Percentiles rank a stretch among this genome's conserved stretches.
Evolutionary conservation across 2,888 invertebrate genomes (phyloP).

Genomic region (Loripinus fragilis): DNA sequence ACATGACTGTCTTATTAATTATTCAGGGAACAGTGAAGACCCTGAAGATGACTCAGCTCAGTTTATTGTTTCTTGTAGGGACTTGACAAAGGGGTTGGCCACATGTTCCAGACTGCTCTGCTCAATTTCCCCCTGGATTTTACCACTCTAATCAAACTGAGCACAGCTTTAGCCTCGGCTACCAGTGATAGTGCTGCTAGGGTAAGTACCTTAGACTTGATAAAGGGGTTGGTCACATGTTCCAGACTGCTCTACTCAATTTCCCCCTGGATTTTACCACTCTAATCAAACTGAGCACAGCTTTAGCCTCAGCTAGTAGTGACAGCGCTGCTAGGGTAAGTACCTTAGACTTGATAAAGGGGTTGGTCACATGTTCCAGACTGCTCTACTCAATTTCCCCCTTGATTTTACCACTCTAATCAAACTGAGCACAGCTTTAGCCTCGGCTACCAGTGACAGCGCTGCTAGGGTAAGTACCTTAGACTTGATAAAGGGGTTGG

Average conservation of each 20-base stretch:
- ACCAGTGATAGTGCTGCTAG: constrained; percentile 67
- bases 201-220: constrained; percentile 74
- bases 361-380: constrained; percentile 75
- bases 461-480: constrained; percentile 72
- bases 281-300: constrained; percentile 75
- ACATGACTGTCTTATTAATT: too few species aligned
- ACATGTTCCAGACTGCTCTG: constrained; percentile 74
- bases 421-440: constrained; percentile 75
- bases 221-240: constrained; percentile 77
- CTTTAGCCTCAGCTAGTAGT: constrained; percentile 68
- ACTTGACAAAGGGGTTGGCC: constrained; percentile 77
- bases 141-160: constrained; percentile 74
- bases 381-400: constrained; percentile 79
- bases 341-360: constrained; percentile 78
- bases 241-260: constrained; percentile 73
- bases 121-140: constrained; percentile 80
- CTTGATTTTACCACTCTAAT: constrained; percentile 78
- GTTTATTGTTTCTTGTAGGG: constrained; percentile 65
- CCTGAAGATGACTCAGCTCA: too few species aligned
- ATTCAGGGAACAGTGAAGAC: too few species aligned
- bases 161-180: constrained; percentile 73
- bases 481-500: constrained; percentile 79
- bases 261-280: constrained; percentile 81
- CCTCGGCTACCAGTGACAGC: constrained; percentile 64
- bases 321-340: constrained; percentile 73